Base-by-base conservation (phyloP, 2,113 vertebrate species). In the Hyperoodon ampullatus region DNA sequence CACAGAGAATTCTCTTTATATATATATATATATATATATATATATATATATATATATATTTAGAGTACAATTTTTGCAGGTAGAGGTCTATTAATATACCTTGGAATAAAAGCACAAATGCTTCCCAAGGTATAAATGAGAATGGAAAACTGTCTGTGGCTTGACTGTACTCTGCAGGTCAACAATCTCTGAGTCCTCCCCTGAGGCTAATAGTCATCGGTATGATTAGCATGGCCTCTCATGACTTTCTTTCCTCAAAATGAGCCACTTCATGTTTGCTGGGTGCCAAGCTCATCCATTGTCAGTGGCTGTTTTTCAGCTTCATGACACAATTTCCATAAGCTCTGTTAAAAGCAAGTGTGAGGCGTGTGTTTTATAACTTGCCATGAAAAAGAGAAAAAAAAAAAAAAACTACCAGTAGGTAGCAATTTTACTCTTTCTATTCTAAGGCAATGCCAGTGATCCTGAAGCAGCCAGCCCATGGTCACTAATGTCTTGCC, bases 391-490 rank as follows among this genome's bases (percentile, higher is more conserved):
- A 96, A 96, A 66, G 53, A 74, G 7, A 28, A 81, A 95, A 68
- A 47, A 18, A 35, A 35, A 39, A 33, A 75, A 47, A 11, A 55
- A 14, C 60, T 90, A 28, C n/a, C 50, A 65, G 28, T 53, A 90
- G 88, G 16, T 78, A 68, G 33, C 35, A 74, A 65, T n/a, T 60
- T 89, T 50, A 47, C 61, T 90, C 39, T 78, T 93, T 88, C 74
- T 83, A 55, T 72, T 90, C 88, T 90, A 94, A 90, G 42, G 58
- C 86, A 92, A 85, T 66, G 84, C 71, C 61, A 94, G 81, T 10
- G 39, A 39, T 90, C 42, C 70, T 39, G 9, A 92, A 92, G 81
- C 60, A 90, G 55, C 85, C 87, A 94, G 60, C 30, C 30, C 53
- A 60, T 21, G 50, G 65, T 58, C 88, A 61, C 63, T 63, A 12